Evolutionary conservation across 2,797 vertebrate genomes (phyloP).

Genomic region (Smutsia gigantea): DNA sequence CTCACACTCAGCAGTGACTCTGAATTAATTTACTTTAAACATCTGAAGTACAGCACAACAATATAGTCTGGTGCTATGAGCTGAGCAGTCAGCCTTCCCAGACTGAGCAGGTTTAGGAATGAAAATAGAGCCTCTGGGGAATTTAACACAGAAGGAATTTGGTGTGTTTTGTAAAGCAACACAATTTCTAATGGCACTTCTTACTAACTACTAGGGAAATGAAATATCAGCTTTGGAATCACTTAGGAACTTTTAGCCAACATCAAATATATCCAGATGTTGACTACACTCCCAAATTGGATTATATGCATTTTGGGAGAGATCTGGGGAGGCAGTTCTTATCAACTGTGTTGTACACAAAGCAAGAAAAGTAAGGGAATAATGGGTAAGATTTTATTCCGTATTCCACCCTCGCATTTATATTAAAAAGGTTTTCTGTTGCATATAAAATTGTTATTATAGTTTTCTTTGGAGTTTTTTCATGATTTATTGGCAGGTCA

Average conservation of each 20-base stretch:
- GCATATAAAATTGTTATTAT: not conserved
- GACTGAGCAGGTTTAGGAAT: not conserved
- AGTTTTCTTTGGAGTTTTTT: not conserved
- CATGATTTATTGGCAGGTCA: not conserved
- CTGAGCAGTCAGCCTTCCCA: not conserved
- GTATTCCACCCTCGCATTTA: not conserved
- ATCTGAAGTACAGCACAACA: not conserved
- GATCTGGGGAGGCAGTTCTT: not conserved
- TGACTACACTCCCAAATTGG: not conserved
- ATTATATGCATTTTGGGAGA: not conserved
- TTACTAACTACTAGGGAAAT: conserved; percentile 12
- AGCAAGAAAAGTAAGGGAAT: not conserved
- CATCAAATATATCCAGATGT: not conserved
- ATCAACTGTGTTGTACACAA: not conserved
- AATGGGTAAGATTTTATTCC: not conserved
- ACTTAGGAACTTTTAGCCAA: not conserved
- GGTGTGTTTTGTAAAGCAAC: conserved; percentile 18
- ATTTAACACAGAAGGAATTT: not conserved
- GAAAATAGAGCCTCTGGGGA: not conserved
- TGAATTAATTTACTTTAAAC: conserved; percentile 25
- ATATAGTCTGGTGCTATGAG: not conserved
- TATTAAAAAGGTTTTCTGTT: not conserved
- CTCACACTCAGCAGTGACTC: not conserved
- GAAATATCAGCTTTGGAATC: not conserved
- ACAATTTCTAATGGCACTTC: not conserved